These are phyloP conservation scores for Ammospiza nelsoni DNA, from an alignment of 2,113 vertebrate genomes.

Conservation along the genomic window DNA sequence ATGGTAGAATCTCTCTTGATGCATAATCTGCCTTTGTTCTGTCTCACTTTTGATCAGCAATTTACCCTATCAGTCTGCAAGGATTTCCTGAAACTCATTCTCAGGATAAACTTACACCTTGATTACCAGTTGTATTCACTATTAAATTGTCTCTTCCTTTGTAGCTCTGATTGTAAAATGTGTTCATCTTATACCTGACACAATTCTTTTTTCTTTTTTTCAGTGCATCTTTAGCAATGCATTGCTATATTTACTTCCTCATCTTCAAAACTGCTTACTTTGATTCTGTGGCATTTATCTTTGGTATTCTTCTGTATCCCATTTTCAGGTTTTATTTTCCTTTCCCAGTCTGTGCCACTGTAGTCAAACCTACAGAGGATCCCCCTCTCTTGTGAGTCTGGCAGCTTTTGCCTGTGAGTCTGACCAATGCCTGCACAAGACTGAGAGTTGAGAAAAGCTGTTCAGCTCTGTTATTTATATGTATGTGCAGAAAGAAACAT, in stretches of 20 bases:
- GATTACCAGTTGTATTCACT: constrained; percentile 24
- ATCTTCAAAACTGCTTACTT: not conserved
- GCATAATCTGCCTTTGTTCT: constrained; percentile 35
- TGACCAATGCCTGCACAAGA: not conserved
- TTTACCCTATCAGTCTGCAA: constrained; percentile 9
- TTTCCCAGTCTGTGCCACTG: not conserved
- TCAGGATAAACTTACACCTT: not conserved
- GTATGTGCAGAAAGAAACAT: not conserved
- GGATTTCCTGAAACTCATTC: constrained; percentile 2
- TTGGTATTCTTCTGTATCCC: not conserved
- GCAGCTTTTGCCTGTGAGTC: not conserved
- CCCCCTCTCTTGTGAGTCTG: not conserved
- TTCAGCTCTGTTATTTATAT: not conserved
- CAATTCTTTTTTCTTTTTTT: not conserved
- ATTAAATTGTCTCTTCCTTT: constrained; percentile 16
- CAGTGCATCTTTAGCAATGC: not conserved
- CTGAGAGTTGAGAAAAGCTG: not conserved
- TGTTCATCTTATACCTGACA: not conserved
- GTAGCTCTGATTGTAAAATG: constrained; percentile 40
- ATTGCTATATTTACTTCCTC: constrained; percentile 12
- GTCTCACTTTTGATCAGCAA: constrained; percentile 29
- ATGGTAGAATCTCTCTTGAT: not conserved
- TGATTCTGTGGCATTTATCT: not conserved
- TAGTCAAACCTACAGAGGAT: not conserved
- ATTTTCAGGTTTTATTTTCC: not conserved